Evolutionary conservation across 2,888 invertebrate species (phyloP).

Genomic region (Norana najaformis): DNA sequence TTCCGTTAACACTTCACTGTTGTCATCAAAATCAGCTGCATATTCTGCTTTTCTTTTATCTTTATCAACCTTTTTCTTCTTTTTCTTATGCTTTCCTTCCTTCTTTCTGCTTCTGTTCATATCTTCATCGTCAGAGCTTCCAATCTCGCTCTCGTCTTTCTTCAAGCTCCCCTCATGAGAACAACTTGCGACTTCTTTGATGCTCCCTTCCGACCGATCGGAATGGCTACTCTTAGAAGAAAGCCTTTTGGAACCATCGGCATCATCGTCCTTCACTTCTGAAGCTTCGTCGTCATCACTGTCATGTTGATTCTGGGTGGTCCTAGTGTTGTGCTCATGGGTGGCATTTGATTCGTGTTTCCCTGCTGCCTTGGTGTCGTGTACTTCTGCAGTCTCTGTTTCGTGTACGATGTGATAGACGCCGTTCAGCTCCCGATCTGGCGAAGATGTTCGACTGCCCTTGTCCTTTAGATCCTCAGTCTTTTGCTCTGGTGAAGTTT

Average conservation of each 20-base stretch:
- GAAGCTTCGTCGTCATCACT: background rate
- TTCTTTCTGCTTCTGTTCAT: background rate
- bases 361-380: background rate
- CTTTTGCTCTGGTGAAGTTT: background rate
- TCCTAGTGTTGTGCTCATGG: background rate
- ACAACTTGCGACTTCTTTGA: background rate
- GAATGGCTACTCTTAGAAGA: background rate
- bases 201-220: background rate
- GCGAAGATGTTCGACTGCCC: background rate
- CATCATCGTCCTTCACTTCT: background rate
- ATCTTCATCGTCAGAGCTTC: background rate
- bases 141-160: too few relatives aligned
- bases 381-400: background rate
- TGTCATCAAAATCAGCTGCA: background rate
- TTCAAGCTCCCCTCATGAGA: background rate
- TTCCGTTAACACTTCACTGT: background rate
- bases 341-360: background rate
- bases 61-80: background rate
- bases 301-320: background rate
- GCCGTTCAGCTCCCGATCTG: background rate
- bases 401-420: background rate
- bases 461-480: background rate
- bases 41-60: background rate
- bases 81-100: background rate
- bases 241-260: background rate